Evolutionary conservation across 2,797 vertebrate genomes (phyloP).

Genomic region (Hipposideros larvatus): DNA sequence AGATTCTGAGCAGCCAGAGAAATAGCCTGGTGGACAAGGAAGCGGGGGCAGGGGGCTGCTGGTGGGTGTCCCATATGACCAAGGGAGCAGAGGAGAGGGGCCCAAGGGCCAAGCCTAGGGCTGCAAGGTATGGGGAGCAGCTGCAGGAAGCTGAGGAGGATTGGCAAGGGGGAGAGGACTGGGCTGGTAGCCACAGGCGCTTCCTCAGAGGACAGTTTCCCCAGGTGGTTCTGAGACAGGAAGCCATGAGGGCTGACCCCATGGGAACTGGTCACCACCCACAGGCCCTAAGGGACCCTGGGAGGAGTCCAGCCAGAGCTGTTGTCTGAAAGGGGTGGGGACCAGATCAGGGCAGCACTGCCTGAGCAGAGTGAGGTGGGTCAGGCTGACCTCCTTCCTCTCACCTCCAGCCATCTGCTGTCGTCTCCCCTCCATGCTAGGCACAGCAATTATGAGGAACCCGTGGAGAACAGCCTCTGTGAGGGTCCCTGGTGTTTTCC

Average conservation of each 20-base stretch:
- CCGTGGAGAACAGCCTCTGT: background rate
- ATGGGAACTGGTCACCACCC: background rate
- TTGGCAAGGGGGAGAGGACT: background rate
- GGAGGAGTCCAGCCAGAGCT: background rate
- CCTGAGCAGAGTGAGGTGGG: background rate
- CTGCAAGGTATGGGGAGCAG: fast-evolving
- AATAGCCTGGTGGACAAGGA: background rate
- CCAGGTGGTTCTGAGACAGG: background rate
- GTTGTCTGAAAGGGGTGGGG: background rate
- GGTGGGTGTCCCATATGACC: background rate
- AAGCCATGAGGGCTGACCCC: background rate
- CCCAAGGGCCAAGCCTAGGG: no score
- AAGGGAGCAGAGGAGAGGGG: background rate
- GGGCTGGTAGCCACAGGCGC: background rate
- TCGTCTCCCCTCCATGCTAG: background rate
- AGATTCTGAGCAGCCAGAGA: background rate
- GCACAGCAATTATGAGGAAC: background rate
- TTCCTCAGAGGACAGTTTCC: background rate
- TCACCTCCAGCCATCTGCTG: background rate
- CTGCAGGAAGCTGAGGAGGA: background rate
- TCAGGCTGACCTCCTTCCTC: background rate
- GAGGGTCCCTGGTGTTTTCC: background rate
- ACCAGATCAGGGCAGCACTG: background rate
- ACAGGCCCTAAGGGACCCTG: background rate
- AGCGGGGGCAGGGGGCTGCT: no score